These are phyloP conservation scores for Drosophila micromelanica DNA, from an alignment of 1,140 invertebrate genomes.

Conservation along the genomic window DNA sequence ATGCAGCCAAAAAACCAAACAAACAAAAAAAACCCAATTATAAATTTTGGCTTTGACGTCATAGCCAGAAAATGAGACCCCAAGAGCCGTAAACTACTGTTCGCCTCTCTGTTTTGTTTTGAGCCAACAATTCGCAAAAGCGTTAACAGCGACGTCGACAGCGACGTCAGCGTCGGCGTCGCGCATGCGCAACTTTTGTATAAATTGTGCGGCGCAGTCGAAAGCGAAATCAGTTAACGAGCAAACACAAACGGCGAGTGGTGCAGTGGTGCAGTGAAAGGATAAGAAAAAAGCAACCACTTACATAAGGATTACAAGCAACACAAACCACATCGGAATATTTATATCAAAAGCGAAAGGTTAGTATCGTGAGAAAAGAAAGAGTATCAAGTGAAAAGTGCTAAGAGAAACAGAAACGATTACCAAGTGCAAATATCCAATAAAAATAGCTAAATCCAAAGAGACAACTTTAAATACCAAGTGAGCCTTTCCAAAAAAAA, in stretches of 20 bases:
- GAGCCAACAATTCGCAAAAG: conserved; percentile 67
- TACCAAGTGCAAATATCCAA: background rate
- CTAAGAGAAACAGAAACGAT: background rate
- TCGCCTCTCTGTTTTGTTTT: conserved; percentile 66
- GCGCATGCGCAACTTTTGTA: conserved; percentile 74
- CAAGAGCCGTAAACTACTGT: conserved; percentile 20
- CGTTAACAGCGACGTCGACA: conserved; percentile 18
- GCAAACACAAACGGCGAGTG: conserved; percentile 36
- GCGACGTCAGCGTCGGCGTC: conserved; percentile 31
- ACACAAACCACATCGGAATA: conserved; percentile 49
- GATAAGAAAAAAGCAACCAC: conserved; percentile 40
- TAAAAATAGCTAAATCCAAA: background rate
- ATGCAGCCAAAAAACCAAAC: conserved; percentile 43
- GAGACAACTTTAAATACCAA: background rate
- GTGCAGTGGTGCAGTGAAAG: conserved; percentile 68
- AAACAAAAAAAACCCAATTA: conserved; percentile 38
- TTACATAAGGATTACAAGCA: conserved; percentile 71
- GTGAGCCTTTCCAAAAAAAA: background rate
- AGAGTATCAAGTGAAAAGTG: background rate
- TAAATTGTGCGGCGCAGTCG: conserved; percentile 65
- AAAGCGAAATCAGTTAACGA: conserved; percentile 82
- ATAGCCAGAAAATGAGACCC: conserved; percentile 23
- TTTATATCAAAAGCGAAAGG: conserved; percentile 52
- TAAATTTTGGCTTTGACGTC: conserved; percentile 40
- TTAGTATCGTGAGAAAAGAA: conserved; percentile 40